Evolutionary conservation across 2,797 vertebrate genomes (phyloP).

Genomic region (Hybognathus amarus): DNA sequence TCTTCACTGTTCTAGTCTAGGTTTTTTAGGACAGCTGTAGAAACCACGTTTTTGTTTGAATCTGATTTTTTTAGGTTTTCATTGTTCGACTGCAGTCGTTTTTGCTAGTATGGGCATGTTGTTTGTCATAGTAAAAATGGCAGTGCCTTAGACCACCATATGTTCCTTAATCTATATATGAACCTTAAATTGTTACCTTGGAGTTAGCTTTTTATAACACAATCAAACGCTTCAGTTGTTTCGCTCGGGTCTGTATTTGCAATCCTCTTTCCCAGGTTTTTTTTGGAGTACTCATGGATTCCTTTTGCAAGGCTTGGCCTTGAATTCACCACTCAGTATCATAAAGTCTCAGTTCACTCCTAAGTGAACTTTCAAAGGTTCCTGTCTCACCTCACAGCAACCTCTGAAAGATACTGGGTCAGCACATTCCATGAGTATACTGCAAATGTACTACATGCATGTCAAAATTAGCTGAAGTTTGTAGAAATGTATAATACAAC

Average conservation of each 20-base stretch:
- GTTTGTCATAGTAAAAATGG: not conserved
- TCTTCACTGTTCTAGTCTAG: not conserved
- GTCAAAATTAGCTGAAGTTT: not conserved
- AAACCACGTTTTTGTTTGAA: not conserved
- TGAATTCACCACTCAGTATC: conserved; percentile 63
- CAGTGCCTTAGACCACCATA: not conserved
- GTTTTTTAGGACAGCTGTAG: not conserved
- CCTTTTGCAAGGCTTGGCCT: conserved; percentile 49
- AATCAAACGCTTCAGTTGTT: not conserved
- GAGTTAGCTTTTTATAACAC: not conserved
- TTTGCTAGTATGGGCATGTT: not conserved
- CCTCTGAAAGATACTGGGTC: conserved; percentile 14
- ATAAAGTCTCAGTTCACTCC: conserved; percentile 61
- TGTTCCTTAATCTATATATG: not conserved
- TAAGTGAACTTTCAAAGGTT: conserved; percentile 57
- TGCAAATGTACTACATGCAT: not conserved
- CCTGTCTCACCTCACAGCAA: conserved; percentile 1
- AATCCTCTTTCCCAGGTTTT: conserved; percentile 37
- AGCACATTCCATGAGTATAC: not conserved
- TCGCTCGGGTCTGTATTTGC: not conserved
- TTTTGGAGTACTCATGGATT: conserved; percentile 40
- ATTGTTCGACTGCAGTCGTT: not conserved
- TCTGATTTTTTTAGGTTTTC: not conserved
- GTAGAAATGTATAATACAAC: not conserved
- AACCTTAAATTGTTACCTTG: not conserved